Evolutionary conservation across 2,113 vertebrate species (phyloP).

Genomic region (Tupaia tana): DNA sequence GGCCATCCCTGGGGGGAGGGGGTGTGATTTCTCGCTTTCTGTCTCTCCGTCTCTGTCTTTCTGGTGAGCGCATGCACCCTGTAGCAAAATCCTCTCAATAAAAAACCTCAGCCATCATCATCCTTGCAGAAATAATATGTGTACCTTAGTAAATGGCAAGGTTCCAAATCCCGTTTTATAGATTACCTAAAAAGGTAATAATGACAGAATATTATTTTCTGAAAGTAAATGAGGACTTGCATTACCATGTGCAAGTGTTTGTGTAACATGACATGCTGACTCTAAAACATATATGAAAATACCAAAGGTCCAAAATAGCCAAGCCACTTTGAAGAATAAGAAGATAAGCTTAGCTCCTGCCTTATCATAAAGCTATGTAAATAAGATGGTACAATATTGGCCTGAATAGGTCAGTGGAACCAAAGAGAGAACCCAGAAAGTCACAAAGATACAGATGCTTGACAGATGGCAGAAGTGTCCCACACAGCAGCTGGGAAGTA

Average conservation of each 20-base stretch:
- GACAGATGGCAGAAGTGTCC: background rate
- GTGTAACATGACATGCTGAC: background rate
- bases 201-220: background rate
- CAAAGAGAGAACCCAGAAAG: background rate
- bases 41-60: too few species aligned
- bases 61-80: too few species aligned
- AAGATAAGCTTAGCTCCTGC: background rate
- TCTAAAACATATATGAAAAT: conserved; percentile 49
- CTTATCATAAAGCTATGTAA: background rate
- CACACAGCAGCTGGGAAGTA: background rate
- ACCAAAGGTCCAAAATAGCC: background rate
- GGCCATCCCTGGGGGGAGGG: too few species aligned
- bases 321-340: background rate
- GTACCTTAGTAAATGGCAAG: background rate
- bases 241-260: background rate
- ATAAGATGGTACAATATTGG: background rate
- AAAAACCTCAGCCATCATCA: background rate
- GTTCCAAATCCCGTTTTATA: background rate
- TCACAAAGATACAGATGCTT: background rate
- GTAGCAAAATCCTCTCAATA: too few species aligned
- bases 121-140: background rate
- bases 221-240: conserved; percentile 11
- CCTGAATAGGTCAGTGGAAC: background rate
- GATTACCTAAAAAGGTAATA: background rate
- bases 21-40: too few species aligned